A percentile compares a stretch with the other conserved stretches of the same genome.
Conservation (phyloP, 2,113 vertebrate genomes). For the Rhynchopsitta pachyrhyncha region DNA sequence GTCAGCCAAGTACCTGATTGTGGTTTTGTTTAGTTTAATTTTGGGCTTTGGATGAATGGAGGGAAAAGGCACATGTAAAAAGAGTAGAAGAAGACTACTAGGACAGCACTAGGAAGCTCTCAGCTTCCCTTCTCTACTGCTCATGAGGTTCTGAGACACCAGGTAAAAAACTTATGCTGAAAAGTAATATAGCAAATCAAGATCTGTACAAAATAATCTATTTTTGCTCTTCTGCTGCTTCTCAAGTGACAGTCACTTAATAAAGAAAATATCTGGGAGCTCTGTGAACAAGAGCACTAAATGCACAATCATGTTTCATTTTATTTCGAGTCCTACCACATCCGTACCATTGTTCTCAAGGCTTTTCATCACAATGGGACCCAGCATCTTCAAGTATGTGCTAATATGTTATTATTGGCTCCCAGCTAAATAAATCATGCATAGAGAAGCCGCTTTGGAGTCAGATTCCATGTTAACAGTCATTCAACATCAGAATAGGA, state of each 20-base stretch:
- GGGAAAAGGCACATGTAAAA: neutral
- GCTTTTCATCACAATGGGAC: neutral
- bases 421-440: neutral
- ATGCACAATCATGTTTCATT: neutral
- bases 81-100: neutral
- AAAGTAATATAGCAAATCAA: conserved; percentile 21
- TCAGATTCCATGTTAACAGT: neutral
- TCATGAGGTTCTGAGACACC: conserved; percentile 4
- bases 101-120: neutral
- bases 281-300: neutral
- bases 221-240: conserved; percentile 10
- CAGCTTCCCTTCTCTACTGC: neutral
- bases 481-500: neutral
- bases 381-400: neutral
- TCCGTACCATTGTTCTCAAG: neutral
- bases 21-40: neutral
- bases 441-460: neutral
- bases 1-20: neutral
- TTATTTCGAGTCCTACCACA: neutral
- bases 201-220: conserved; percentile 38
- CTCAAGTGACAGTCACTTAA: conserved; percentile 38
- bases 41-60: neutral
- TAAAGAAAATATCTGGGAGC: conserved; percentile 1
- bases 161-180: neutral
- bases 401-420: neutral